Conservation (phyloP, 2,888 invertebrate genomes). For the Pollenia labialis region DNA sequence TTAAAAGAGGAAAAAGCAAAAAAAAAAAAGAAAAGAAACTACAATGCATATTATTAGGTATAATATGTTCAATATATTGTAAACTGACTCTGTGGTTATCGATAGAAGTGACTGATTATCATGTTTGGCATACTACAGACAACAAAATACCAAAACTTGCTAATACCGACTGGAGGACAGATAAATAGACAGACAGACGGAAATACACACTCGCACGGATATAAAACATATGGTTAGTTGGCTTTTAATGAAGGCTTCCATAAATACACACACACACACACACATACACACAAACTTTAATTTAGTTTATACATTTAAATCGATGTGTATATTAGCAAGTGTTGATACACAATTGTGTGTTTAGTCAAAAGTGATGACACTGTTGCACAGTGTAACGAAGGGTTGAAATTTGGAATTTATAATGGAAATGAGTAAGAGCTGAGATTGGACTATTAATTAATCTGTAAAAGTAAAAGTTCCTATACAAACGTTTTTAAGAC, state of each 20-base stretch:
- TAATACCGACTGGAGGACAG: slow-evolving; percentile 18
- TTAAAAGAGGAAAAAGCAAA: slow-evolving; percentile 23
- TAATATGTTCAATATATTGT: slow-evolving; percentile 36
- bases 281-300: neutral
- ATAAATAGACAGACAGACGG: slow-evolving; percentile 11
- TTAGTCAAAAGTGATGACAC: slow-evolving; percentile 60
- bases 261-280: neutral
- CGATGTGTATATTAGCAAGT: slow-evolving; percentile 26
- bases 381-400: slow-evolving; percentile 32
- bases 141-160: slow-evolving; percentile 40
- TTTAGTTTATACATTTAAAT: slow-evolving; percentile 27
- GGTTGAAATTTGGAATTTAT: neutral
- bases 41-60: slow-evolving; percentile 45
- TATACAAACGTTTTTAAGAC: too few species aligned
- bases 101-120: slow-evolving; percentile 71
- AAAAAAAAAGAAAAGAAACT: slow-evolving; percentile 53
- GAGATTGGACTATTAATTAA: too few species aligned
- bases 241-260: slow-evolving; percentile 20
- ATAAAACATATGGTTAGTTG: slow-evolving; percentile 66
- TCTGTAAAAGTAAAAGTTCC: too few species aligned
- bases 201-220: slow-evolving; percentile 29
- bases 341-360: slow-evolving; percentile 51
- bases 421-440: too few species aligned
- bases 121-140: slow-evolving; percentile 66
- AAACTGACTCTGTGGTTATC: slow-evolving; percentile 71